Evolutionary conservation across 2,797 vertebrate species (phyloP).

Genomic region (Cyclura pinguis): DNA sequence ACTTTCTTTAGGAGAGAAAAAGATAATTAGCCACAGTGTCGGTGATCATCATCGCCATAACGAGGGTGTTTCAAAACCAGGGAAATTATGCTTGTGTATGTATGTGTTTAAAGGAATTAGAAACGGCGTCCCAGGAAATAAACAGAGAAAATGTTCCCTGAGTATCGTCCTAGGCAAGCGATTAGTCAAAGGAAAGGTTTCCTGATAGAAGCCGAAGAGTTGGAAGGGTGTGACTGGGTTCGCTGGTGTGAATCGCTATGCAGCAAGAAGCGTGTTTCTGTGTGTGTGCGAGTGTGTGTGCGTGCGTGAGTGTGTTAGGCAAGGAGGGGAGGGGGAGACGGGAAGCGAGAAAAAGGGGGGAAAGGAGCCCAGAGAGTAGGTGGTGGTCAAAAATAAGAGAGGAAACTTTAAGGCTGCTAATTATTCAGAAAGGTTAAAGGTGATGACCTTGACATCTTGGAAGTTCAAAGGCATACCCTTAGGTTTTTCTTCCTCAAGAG

Average conservation of each 20-base stretch:
- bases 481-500: conserved; percentile 77
- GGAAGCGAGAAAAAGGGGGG: conserved; percentile 10
- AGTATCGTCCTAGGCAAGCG: background rate
- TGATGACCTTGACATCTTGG: conserved; percentile 92
- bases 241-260: conserved; percentile 68
- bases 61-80: too few relatives aligned
- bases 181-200: conserved; percentile 40
- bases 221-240: conserved; percentile 73
- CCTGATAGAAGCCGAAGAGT: conserved; percentile 74
- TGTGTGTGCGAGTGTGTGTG: conserved; percentile 49
- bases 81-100: too few relatives aligned
- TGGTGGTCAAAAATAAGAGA: conserved; percentile 84
- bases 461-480: conserved; percentile 89
- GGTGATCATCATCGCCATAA: too few relatives aligned
- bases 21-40: too few relatives aligned
- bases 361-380: conserved; percentile 66
- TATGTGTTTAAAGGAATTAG: background rate
- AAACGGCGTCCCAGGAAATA: background rate
- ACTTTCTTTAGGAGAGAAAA: background rate
- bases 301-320: too few relatives aligned
- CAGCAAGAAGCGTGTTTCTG: conserved; percentile 68
- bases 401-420: conserved; percentile 85
- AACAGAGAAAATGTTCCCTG: background rate
- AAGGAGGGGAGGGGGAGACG: conserved; percentile 25
- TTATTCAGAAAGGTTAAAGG: conserved; percentile 90